Conservation (phyloP, 2,888 invertebrate species). For the Volucella inanis region DNA sequence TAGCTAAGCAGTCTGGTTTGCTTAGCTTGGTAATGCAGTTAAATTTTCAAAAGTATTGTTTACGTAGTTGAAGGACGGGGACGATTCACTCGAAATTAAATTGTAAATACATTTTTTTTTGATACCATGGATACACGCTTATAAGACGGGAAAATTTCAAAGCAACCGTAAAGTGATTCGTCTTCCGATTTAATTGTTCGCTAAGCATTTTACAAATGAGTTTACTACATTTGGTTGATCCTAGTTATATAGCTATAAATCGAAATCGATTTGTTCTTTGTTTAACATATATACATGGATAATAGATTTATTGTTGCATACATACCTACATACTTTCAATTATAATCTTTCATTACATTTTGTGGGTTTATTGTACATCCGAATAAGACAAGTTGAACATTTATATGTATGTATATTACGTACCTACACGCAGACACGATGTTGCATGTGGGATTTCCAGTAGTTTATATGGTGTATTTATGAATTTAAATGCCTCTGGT, state of each 20-base stretch:
- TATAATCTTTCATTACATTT: too few relatives aligned
- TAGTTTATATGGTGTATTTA: too few relatives aligned
- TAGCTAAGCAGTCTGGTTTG: not conserved
- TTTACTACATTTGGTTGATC: not conserved
- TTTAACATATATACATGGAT: too few relatives aligned
- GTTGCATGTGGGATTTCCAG: too few relatives aligned
- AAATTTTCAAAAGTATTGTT: not conserved
- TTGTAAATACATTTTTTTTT: not conserved
- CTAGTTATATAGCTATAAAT: not conserved
- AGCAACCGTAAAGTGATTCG: not conserved
- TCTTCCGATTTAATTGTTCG: not conserved
- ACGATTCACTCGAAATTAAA: not conserved
- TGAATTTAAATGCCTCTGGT: too few relatives aligned
- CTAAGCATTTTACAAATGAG: constrained; percentile 10
- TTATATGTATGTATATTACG: too few relatives aligned
- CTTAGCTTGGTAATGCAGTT: not conserved
- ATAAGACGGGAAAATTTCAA: not conserved
- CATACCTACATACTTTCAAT: too few relatives aligned
- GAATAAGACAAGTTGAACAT: too few relatives aligned
- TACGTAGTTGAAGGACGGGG: not conserved
- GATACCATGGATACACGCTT: not conserved
- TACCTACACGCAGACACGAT: too few relatives aligned
- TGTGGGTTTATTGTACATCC: too few relatives aligned
- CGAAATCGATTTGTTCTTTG: not conserved
- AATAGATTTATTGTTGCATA: not conserved